phyloP scores from a whole-genome alignment of 1,140 invertebrate species.

The Chlorops oryzae region DNA sequence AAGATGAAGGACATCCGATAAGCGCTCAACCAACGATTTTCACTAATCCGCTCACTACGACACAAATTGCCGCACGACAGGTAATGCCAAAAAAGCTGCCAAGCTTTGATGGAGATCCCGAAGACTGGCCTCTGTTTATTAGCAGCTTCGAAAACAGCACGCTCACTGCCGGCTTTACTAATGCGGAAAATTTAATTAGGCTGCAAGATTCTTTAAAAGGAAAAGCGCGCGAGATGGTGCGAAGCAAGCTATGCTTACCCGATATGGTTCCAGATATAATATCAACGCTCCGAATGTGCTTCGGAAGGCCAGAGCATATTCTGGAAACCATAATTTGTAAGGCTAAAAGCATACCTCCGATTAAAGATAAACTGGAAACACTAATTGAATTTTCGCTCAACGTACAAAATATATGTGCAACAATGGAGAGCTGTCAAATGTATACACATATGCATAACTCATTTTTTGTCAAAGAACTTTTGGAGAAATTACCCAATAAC shows the following conservation, averaged over 20 bases:
- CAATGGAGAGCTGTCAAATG: too few relatives aligned
- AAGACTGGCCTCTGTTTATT: background rate
- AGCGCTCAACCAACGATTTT: too few relatives aligned
- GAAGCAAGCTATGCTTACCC: too few relatives aligned
- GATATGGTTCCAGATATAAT: background rate
- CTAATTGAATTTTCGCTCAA: background rate
- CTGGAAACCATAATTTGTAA: background rate
- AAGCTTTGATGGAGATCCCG: background rate
- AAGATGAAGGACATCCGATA: too few relatives aligned
- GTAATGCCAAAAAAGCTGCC: background rate
- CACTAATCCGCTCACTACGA: too few relatives aligned
- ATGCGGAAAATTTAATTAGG: background rate
- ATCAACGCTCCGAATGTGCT: background rate
- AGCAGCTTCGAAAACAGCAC: background rate
- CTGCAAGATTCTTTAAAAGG: background rate
- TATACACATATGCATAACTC: too few relatives aligned
- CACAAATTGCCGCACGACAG: background rate
- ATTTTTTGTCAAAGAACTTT: too few relatives aligned
- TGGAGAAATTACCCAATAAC: too few relatives aligned
- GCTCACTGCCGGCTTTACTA: background rate
- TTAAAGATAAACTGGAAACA: background rate
- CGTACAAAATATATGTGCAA: too few relatives aligned
- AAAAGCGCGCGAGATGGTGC: background rate
- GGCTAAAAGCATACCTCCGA: background rate
- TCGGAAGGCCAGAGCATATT: background rate